These are phyloP conservation scores for Chymomyza costata DNA, from an alignment of 1,140 invertebrate genomes.

Conservation along the genomic window DNA sequence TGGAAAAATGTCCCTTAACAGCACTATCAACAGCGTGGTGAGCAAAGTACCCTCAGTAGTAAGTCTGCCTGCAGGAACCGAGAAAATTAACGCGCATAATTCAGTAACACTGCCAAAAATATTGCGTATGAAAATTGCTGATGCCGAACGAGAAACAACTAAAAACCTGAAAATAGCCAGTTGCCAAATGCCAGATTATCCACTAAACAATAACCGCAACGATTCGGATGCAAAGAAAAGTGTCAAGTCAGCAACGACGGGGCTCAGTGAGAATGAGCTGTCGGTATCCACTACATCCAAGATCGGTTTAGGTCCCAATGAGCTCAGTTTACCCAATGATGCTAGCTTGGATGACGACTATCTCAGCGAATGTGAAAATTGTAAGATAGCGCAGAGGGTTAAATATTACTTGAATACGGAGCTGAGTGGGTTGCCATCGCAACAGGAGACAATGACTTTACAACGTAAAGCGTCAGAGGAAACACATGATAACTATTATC, in stretches of 20 bases:
- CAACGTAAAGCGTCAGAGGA: constrained; percentile 79
- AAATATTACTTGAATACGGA: constrained; percentile 80
- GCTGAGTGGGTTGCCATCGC: constrained; percentile 76
- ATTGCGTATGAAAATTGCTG: constrained; percentile 19
- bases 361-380: constrained; percentile 88
- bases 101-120: constrained; percentile 37
- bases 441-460: constrained; percentile 83
- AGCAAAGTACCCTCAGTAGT: constrained; percentile 74
- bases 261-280: constrained; percentile 59
- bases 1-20: constrained; percentile 71
- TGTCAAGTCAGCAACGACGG: constrained; percentile 3
- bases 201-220: constrained; percentile 20
- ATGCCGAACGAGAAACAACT: constrained; percentile 10
- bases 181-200: constrained; percentile 68
- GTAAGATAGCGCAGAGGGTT: constrained; percentile 83
- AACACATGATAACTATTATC: constrained; percentile 78
- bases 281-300: constrained; percentile 74
- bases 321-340: constrained; percentile 75
- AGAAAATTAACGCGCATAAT: constrained; percentile 39
- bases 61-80: constrained; percentile 46
- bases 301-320: constrained; percentile 73
- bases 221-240: constrained; percentile 15
- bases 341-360: constrained; percentile 83
- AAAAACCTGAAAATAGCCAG: constrained; percentile 40
- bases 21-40: constrained; percentile 71